A percentile compares a stretch with the other conserved stretches of the same genome.
These are phyloP conservation scores for Melanocharis versteri DNA, from an alignment of 2,113 vertebrate species.

Conservation along the genomic window DNA sequence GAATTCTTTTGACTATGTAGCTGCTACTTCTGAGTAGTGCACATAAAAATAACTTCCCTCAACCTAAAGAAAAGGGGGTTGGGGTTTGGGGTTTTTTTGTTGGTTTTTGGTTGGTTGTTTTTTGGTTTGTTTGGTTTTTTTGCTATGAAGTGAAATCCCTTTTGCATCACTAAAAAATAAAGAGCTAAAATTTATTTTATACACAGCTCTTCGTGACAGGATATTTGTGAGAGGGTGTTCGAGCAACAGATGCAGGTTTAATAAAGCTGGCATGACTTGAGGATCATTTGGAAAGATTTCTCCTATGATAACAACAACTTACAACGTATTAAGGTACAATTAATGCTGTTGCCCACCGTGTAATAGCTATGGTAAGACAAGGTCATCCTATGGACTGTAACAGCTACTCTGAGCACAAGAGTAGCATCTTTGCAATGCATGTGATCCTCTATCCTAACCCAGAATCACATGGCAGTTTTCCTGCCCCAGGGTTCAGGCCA, in stretches of 20 bases:
- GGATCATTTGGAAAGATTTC: neutral
- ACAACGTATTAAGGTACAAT: neutral
- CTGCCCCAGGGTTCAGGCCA: neutral
- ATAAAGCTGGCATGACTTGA: neutral
- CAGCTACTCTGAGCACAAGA: neutral
- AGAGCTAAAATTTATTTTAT: neutral
- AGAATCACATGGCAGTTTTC: neutral
- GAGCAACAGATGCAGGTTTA: neutral
- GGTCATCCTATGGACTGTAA: neutral
- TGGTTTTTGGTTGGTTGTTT: too few relatives aligned
- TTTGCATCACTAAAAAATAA: neutral
- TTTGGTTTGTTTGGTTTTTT: neutral
- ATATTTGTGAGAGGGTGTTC: neutral
- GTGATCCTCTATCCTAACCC: neutral
- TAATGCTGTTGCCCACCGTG: neutral
- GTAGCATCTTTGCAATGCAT: neutral
- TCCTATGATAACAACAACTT: neutral
- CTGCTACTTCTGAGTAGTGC: neutral
- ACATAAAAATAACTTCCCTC: neutral
- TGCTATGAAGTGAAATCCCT: neutral
- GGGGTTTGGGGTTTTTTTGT: fast-evolving
- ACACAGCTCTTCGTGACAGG: neutral
- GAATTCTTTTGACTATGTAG: neutral
- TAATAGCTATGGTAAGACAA: neutral
- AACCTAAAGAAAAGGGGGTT: neutral